Conservation (phyloP, 2,113 vertebrate species). For the Mirza zaza region DNA sequence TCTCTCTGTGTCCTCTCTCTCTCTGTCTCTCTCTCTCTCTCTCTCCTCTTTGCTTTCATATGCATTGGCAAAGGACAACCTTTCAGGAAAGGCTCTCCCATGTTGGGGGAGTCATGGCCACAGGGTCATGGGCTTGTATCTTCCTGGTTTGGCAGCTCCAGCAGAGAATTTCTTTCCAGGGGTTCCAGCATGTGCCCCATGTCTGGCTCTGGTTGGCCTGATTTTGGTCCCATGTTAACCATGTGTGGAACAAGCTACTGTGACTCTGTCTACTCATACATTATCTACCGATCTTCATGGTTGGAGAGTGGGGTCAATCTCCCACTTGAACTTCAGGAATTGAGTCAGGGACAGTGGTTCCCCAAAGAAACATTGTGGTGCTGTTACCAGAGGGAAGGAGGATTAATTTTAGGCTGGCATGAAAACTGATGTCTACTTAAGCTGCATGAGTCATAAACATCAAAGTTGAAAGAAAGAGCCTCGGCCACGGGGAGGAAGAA, state of each 20-base stretch:
- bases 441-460: not conserved
- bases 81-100: not conserved
- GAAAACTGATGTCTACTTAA: not conserved
- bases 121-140: not conserved
- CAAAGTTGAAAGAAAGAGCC: not conserved
- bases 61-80: not conserved
- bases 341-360: not conserved
- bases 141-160: not conserved
- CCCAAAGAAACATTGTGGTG: not conserved
- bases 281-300: not conserved
- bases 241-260: not conserved
- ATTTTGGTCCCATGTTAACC: not conserved
- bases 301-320: not conserved
- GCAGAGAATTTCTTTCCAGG: not conserved
- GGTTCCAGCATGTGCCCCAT: not conserved
- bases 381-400: not conserved
- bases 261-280: not conserved
- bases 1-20: too few relatives aligned
- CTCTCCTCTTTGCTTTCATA: not conserved
- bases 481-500: not conserved
- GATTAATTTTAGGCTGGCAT: not conserved
- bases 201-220: not conserved
- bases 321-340: not conserved
- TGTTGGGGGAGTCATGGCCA: not conserved
- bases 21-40: rapidly evolving